phyloP scores from a whole-genome alignment of 2,113 vertebrate species.

The Macheiramphus alcinus region DNA sequence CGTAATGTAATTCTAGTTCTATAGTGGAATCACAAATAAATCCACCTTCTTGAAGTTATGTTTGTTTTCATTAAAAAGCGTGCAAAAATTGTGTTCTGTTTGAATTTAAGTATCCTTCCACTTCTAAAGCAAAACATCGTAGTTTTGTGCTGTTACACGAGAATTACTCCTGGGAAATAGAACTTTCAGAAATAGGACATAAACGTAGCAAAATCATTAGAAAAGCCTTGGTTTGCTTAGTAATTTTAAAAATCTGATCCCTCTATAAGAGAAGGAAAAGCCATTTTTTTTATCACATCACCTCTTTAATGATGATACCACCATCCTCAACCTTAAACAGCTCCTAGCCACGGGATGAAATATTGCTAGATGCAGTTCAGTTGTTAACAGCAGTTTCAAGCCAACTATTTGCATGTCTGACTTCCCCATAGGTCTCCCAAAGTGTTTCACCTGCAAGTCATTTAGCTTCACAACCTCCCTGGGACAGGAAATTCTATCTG shows the following conservation, averaged over 20 bases:
- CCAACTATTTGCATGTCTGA: background rate
- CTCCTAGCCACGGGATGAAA: background rate
- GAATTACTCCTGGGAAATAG: background rate
- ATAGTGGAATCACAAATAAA: background rate
- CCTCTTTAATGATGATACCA: background rate
- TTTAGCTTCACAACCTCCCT: background rate
- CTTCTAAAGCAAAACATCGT: background rate
- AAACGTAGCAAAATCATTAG: background rate
- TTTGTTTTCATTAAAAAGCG: background rate
- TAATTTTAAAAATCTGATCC: background rate
- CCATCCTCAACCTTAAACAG: background rate
- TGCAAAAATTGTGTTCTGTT: background rate
- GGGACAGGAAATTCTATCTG: background rate
- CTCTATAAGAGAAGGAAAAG: background rate
- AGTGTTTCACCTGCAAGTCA: background rate
- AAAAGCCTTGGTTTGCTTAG: background rate
- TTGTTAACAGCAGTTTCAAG: background rate
- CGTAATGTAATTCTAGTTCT: background rate
- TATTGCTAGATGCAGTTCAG: background rate
- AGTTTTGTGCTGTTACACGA: background rate
- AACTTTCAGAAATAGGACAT: background rate
- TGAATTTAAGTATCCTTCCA: background rate
- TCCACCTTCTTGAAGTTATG: background rate
- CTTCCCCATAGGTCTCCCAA: background rate
- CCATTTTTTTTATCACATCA: accelerated